A percentile compares a stretch with the other conserved stretches of the same genome.
Evolutionary conservation across 2,113 vertebrate genomes (phyloP).

Genomic region (Zootoca vivipara): DNA sequence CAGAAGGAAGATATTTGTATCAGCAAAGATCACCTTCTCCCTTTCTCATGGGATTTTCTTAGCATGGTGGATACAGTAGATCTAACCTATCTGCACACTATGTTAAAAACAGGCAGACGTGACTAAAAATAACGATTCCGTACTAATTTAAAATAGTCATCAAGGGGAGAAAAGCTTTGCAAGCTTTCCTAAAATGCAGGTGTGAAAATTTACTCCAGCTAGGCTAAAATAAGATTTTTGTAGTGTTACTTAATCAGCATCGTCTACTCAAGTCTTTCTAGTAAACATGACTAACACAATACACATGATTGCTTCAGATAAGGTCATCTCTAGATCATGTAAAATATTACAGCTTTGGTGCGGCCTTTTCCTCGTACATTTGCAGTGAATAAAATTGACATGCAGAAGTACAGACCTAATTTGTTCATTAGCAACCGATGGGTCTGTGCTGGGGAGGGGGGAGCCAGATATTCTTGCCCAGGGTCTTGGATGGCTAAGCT

Average conservation of each 20-base stretch:
- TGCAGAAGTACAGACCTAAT: not conserved
- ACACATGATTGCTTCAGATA: conserved; percentile 29
- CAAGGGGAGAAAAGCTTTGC: conserved; percentile 46
- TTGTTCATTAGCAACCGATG: not conserved
- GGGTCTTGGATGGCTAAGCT: too few relatives aligned
- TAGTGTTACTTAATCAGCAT: conserved; percentile 31
- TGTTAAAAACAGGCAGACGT: conserved; percentile 30
- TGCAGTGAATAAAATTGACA: not conserved
- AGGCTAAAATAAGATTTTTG: conserved; percentile 49
- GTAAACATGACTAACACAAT: conserved; percentile 42
- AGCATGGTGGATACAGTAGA: not conserved
- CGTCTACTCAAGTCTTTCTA: conserved; percentile 34
- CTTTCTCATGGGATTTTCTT: not conserved
- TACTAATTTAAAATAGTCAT: conserved; percentile 41
- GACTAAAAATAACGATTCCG: conserved; percentile 39
- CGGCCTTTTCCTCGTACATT: not conserved
- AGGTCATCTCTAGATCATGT: conserved; percentile 10
- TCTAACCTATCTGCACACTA: not conserved
- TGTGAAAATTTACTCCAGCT: conserved; percentile 51
- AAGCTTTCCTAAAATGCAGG: conserved; percentile 62
- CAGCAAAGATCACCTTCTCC: too few relatives aligned
- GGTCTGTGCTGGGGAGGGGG: too few relatives aligned
- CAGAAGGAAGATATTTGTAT: not conserved
- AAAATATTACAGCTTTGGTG: not conserved
- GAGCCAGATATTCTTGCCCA: too few relatives aligned